Conservation (phyloP, 2,113 vertebrate genomes). For the Tursiops truncatus region DNA sequence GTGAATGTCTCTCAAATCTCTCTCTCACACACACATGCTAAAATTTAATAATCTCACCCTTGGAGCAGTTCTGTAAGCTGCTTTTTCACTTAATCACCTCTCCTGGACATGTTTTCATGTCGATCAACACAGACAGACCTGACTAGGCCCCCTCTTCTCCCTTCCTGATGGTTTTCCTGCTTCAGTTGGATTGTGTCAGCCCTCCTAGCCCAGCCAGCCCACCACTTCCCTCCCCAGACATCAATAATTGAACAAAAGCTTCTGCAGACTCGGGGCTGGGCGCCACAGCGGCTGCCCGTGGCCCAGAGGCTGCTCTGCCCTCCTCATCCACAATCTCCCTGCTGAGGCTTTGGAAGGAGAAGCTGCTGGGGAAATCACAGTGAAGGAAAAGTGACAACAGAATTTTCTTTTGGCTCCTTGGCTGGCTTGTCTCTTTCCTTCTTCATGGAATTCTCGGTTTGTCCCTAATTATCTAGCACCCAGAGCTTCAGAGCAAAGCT, state of each 20-base stretch:
- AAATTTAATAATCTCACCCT: neutral
- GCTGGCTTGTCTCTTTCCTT: neutral
- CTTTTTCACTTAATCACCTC: neutral
- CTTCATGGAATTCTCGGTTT: neutral
- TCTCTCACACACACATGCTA: no score
- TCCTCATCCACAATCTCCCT: neutral
- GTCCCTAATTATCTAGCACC: constrained; percentile 4
- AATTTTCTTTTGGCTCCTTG: constrained; percentile 15
- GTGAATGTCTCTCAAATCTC: neutral
- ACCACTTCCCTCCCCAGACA: neutral
- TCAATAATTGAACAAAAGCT: neutral
- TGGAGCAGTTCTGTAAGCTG: neutral
- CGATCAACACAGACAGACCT: neutral
- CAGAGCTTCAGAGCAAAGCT: neutral
- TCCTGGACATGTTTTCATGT: neutral
- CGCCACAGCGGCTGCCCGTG: rapidly evolving
- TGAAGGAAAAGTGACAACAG: neutral
- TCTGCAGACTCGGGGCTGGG: neutral
- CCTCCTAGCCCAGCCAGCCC: neutral
- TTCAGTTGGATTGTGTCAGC: neutral
- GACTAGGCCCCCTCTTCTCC: neutral
- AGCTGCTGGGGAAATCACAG: neutral
- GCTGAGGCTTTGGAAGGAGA: neutral
- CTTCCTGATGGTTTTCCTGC: neutral
- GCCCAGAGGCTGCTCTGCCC: neutral